Evolutionary conservation across 2,113 vertebrate genomes (phyloP).

Genomic region (Hypanus sabinus): DNA sequence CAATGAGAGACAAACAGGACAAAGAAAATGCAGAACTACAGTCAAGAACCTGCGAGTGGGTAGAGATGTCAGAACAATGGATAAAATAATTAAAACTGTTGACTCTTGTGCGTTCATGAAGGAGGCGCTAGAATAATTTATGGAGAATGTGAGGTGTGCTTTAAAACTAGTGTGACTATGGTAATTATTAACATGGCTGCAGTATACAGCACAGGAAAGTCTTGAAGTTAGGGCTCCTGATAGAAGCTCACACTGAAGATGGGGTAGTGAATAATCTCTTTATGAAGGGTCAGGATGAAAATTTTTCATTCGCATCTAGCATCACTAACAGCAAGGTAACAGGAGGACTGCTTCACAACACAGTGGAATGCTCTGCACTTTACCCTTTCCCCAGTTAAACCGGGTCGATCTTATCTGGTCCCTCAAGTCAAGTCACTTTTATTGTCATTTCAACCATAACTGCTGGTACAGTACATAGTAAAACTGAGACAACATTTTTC

Average conservation of each 20-base stretch:
- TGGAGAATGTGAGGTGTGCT: background rate
- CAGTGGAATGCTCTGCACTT: too few relatives aligned
- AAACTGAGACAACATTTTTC: too few relatives aligned
- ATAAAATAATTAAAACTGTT: too few relatives aligned
- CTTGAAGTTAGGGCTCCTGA: background rate
- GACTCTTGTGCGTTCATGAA: too few relatives aligned
- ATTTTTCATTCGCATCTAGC: background rate
- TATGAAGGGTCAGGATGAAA: background rate
- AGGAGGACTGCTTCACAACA: background rate
- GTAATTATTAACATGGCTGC: background rate
- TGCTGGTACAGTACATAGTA: too few relatives aligned
- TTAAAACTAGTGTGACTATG: background rate
- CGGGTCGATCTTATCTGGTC: too few relatives aligned
- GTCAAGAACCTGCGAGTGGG: background rate
- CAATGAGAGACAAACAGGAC: background rate
- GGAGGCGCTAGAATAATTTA: background rate
- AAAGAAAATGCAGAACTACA: background rate
- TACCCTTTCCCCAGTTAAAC: too few relatives aligned
- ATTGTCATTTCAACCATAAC: too few relatives aligned
- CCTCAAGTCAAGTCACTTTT: too few relatives aligned
- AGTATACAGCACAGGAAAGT: too few relatives aligned
- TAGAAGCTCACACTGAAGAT: background rate
- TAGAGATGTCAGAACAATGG: background rate
- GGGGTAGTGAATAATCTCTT: background rate
- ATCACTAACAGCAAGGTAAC: background rate